Evolutionary conservation across 1,140 invertebrate species (phyloP).

Genomic region (Coptotermes formosanus): DNA sequence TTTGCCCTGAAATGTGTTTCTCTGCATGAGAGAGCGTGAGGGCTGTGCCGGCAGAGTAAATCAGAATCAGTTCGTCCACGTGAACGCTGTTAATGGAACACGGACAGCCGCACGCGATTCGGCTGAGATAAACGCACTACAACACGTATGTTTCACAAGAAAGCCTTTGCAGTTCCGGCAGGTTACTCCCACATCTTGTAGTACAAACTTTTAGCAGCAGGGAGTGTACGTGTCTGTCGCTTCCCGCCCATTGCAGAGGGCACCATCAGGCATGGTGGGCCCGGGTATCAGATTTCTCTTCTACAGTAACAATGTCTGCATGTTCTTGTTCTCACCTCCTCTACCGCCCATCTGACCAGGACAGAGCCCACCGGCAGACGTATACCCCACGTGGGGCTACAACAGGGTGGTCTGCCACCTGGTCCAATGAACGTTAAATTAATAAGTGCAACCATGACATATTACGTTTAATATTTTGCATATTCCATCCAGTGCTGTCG

Average conservation of each 20-base stretch:
- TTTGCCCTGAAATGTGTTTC: too few species aligned
- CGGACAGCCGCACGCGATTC: too few species aligned
- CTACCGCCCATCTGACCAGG: background rate
- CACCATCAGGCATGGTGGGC: background rate
- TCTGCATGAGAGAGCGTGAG: too few species aligned
- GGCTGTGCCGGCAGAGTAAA: too few species aligned
- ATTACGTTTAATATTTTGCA: background rate
- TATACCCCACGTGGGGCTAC: background rate
- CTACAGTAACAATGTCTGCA: background rate
- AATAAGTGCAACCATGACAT: background rate
- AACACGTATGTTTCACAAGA: too few species aligned
- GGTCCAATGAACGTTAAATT: background rate
- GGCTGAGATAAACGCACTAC: too few species aligned
- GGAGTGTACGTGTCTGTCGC: slow-evolving; percentile 1
- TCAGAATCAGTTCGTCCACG: too few species aligned
- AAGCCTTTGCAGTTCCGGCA: too few species aligned
- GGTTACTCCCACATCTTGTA: background rate
- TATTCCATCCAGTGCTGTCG: too few species aligned
- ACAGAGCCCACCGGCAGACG: background rate
- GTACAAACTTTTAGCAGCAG: background rate
- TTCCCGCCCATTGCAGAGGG: background rate
- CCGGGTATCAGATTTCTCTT: slow-evolving; percentile 10
- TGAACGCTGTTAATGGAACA: too few species aligned
- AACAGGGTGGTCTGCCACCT: background rate
- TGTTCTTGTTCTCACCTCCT: background rate